These are phyloP conservation scores for Cathartes aura DNA, from an alignment of 2,113 vertebrate genomes.

Conservation along the genomic window DNA sequence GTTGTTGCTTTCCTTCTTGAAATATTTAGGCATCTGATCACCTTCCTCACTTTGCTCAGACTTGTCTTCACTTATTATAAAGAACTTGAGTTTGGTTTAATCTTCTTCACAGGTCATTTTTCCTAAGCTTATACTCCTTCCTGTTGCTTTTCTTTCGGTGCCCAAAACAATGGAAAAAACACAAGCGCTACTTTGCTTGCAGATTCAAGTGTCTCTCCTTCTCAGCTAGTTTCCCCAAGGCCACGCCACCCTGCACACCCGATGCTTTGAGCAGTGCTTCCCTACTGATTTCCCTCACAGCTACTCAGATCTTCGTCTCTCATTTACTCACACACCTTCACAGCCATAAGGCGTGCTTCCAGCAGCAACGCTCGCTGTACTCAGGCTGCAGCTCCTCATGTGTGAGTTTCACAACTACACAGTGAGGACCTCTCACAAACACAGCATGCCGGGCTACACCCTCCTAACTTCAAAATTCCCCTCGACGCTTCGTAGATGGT, in stretches of 20 bases:
- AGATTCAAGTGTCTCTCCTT: not conserved
- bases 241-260: not conserved
- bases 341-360: not conserved
- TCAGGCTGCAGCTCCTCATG: not conserved
- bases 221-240: not conserved
- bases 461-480: not conserved
- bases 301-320: not conserved
- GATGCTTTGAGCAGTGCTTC: not conserved
- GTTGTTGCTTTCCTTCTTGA: not conserved
- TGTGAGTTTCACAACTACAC: not conserved
- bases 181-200: rapidly evolving
- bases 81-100: not conserved
- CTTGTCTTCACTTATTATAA: not conserved
- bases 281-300: not conserved
- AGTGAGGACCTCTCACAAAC: not conserved
- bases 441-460: rapidly evolving
- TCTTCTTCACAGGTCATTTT: not conserved
- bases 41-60: not conserved
- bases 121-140: not conserved
- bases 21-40: too few relatives aligned
- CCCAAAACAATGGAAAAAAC: not conserved
- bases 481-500: rapidly evolving
- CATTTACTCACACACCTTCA: not conserved
- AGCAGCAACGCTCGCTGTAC: not conserved
- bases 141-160: not conserved